Evolutionary conservation across 1,140 invertebrate species (phyloP).

Genomic region (Heliconius hewitsoni): DNA sequence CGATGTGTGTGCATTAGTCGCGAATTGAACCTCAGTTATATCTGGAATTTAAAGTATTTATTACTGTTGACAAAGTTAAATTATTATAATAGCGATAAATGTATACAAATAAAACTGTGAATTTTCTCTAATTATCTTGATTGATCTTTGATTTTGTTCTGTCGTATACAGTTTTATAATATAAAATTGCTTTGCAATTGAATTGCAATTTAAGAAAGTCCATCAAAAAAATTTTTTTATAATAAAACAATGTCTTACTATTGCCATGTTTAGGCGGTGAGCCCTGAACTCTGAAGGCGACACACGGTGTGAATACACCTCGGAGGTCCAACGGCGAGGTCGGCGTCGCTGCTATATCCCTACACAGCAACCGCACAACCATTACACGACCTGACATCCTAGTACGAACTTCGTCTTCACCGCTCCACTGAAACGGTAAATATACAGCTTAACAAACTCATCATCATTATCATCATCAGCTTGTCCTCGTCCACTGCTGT

Average conservation of each 20-base stretch:
- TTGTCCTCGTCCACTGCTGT: too few species aligned
- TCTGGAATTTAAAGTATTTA: slow-evolving; percentile 76
- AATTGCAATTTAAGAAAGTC: too few species aligned
- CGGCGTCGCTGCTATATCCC: slow-evolving; percentile 85
- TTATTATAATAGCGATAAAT: too few species aligned
- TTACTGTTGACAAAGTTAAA: background rate
- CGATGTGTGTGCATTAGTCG: slow-evolving; percentile 84
- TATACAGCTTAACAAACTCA: background rate
- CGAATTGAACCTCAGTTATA: slow-evolving; percentile 89
- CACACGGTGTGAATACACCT: slow-evolving; percentile 89
- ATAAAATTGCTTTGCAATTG: too few species aligned
- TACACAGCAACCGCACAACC: slow-evolving; percentile 89
- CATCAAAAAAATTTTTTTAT: too few species aligned
- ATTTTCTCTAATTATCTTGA: too few species aligned
- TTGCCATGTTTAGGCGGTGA: slow-evolving; percentile 84
- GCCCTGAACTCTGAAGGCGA: slow-evolving; percentile 91
- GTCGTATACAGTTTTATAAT: too few species aligned
- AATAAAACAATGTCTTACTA: slow-evolving; percentile 81
- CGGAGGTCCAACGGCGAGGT: slow-evolving; percentile 72
- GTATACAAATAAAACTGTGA: too few species aligned
- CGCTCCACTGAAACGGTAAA: slow-evolving; percentile 88
- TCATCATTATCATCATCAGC: too few species aligned
- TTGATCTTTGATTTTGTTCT: too few species aligned
- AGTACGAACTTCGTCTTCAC: slow-evolving; percentile 86
- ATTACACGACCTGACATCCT: slow-evolving; percentile 90